phyloP scores from a whole-genome alignment of 2,888 invertebrate species.

The Limnephilus auricula region DNA sequence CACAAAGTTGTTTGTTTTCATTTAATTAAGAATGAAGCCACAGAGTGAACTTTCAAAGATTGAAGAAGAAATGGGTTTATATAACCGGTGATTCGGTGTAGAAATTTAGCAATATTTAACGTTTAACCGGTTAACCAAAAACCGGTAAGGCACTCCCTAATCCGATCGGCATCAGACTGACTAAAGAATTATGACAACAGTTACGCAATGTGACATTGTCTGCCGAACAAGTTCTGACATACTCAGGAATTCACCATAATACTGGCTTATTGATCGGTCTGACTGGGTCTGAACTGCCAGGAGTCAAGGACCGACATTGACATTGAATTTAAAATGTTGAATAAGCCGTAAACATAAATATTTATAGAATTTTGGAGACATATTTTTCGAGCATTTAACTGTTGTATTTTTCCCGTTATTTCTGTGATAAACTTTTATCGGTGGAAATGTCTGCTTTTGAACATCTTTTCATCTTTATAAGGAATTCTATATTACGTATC shows the following conservation, averaged over 20 bases:
- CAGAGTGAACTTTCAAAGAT: too few relatives aligned
- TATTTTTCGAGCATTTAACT: neutral
- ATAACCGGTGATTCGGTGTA: too few relatives aligned
- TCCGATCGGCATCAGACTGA: neutral
- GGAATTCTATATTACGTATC: neutral
- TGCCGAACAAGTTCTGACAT: slow-evolving; percentile 15
- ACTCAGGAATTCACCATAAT: neutral
- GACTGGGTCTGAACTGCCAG: neutral
- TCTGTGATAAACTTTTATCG: neutral
- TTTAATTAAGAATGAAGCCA: too few relatives aligned
- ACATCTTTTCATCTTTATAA: too few relatives aligned
- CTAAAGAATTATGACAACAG: slow-evolving; percentile 5
- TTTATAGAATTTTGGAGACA: neutral
- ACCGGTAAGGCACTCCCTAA: neutral
- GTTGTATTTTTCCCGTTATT: neutral
- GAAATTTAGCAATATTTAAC: neutral
- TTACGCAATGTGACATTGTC: slow-evolving; percentile 26
- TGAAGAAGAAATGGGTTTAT: too few relatives aligned
- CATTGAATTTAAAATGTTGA: slow-evolving; percentile 13
- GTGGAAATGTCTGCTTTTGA: neutral
- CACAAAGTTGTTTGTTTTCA: too few relatives aligned
- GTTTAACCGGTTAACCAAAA: neutral
- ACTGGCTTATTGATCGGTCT: neutral
- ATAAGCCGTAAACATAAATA: neutral
- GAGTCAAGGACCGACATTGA: slow-evolving; percentile 47